Evolutionary conservation across 2,797 vertebrate genomes (phyloP).

Genomic region (Delichon dasypus): DNA sequence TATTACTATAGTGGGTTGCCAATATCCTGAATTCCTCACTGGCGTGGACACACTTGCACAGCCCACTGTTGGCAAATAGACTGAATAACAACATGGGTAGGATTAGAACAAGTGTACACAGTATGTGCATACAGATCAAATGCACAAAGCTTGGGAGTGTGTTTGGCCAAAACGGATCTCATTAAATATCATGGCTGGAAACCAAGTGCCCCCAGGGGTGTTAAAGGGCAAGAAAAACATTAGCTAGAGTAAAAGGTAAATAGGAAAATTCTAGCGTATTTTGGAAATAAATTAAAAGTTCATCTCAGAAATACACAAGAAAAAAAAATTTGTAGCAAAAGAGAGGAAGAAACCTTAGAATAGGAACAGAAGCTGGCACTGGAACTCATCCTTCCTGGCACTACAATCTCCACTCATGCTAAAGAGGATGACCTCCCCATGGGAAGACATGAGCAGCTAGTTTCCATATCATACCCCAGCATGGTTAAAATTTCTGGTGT

Average conservation of each 20-base stretch:
- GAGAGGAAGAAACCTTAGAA: neutral
- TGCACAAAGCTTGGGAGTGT: accelerated
- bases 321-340: neutral
- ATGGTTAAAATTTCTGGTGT: neutral
- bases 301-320: neutral
- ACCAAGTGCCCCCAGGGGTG: accelerated
- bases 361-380: neutral
- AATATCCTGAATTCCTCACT: neutral
- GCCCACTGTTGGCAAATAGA: neutral
- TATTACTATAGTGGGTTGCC: neutral
- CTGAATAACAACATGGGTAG: neutral
- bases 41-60: neutral
- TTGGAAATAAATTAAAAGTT: neutral
- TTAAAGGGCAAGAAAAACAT: neutral
- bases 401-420: neutral
- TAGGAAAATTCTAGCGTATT: neutral
- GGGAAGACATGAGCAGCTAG: neutral
- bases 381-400: neutral
- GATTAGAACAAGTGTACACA: neutral
- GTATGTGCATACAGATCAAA: neutral
- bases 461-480: accelerated
- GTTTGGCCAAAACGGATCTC: neutral
- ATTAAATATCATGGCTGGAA: neutral
- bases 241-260: neutral
- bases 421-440: neutral